These are phyloP conservation scores for Diplazon laetatorius DNA, from an alignment of 2,888 invertebrate species.

Conservation along the genomic window DNA sequence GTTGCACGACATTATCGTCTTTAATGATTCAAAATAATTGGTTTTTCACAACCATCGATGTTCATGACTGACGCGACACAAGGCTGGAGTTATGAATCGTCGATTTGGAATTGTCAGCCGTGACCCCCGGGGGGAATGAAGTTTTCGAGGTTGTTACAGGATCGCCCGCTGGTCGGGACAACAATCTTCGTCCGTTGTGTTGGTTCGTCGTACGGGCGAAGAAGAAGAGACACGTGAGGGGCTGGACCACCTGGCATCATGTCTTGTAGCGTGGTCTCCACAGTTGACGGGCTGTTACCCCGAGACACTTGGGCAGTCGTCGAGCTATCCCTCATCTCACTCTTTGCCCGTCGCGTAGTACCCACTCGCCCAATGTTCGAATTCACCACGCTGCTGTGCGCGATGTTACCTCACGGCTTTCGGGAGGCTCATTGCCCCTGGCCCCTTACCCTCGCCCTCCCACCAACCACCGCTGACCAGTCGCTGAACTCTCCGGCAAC, in stretches of 20 bases:
- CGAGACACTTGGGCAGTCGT: constrained; percentile 81
- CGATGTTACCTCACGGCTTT: not conserved
- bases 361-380: constrained; percentile 62
- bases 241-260: constrained; percentile 72
- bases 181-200: constrained; percentile 50
- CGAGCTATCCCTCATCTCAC: constrained; percentile 81
- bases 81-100: no score
- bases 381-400: constrained; percentile 5
- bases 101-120: no score
- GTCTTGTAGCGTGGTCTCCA: constrained; percentile 77
- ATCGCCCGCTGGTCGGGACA: no score
- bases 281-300: constrained; percentile 76
- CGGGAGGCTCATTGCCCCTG: no score
- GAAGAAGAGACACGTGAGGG: constrained; percentile 36
- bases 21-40: no score
- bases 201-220: constrained; percentile 71
- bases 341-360: constrained; percentile 75
- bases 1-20: no score
- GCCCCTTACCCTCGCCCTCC: not conserved
- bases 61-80: no score
- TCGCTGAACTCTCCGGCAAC: constrained; percentile 80
- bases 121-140: no score
- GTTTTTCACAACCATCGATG: no score
- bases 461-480: constrained; percentile 74
- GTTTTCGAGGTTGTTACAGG: no score